Evolutionary conservation across 2,113 vertebrate species (phyloP).

Genomic region (Bostrychus sinensis): DNA sequence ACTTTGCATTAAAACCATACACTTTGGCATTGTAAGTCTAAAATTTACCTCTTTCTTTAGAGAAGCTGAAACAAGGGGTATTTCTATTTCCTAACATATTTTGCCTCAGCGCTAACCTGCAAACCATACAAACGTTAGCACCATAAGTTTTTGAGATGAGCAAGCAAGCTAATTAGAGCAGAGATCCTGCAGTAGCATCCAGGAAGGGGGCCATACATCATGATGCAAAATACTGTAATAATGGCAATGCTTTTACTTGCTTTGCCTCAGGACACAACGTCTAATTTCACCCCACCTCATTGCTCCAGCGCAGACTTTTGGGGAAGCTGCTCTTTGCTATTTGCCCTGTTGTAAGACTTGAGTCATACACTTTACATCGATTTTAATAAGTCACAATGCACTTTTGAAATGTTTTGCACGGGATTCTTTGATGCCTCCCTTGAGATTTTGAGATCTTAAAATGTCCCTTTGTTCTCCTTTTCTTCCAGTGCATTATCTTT

Average conservation of each 20-base stretch:
- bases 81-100: conserved; percentile 11
- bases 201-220: conserved; percentile 30
- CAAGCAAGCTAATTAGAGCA: conserved; percentile 41
- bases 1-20: too few relatives aligned
- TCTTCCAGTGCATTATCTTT: background rate
- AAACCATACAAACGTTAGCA: conserved; percentile 20
- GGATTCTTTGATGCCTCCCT: conserved; percentile 17
- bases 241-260: conserved; percentile 7
- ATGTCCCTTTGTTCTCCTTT: background rate
- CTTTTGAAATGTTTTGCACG: background rate
- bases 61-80: background rate
- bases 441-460: conserved; percentile 11
- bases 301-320: conserved; percentile 5
- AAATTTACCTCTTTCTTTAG: too few relatives aligned
- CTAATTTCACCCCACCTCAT: conserved; percentile 22
- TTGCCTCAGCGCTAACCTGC: background rate
- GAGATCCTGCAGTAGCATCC: conserved; percentile 24
- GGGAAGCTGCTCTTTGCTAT: background rate
- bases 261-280: conserved; percentile 24
- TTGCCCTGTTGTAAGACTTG: conserved; percentile 25
- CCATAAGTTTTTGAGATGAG: conserved; percentile 4
- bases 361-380: conserved; percentile 22
- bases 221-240: conserved; percentile 71
- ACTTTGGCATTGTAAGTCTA: too few relatives aligned
- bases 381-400: background rate